These are phyloP conservation scores for Ectropis grisescens DNA, from an alignment of 1,140 invertebrate species.

Conservation along the genomic window DNA sequence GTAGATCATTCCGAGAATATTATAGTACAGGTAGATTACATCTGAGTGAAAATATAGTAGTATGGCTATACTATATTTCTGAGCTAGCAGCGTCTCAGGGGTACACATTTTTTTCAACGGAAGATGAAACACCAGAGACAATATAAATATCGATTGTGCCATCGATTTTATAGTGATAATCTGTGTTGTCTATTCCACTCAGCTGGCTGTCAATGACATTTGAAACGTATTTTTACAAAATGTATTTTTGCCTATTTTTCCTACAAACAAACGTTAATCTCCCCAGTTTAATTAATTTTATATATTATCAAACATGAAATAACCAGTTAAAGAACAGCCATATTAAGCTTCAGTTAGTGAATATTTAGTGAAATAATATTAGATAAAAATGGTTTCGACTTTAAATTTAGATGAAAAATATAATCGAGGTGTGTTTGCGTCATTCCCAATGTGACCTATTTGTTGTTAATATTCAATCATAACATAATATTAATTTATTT, in stretches of 20 bases:
- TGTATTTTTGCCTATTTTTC: conserved; percentile 23
- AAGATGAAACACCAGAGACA: background rate
- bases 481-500: conserved; percentile 18
- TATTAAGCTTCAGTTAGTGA: too few species aligned
- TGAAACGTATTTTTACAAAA: conserved; percentile 51
- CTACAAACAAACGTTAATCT: too few species aligned
- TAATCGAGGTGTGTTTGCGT: conserved; percentile 41
- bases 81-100: too few species aligned
- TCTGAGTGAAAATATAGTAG: too few species aligned
- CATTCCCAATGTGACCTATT: conserved; percentile 21
- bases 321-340: too few species aligned
- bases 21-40: too few species aligned
- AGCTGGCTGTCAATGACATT: conserved; percentile 66
- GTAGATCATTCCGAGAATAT: too few species aligned
- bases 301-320: conserved; percentile 1
- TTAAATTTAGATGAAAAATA: conserved; percentile 54
- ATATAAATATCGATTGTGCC: conserved; percentile 28
- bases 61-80: too few species aligned
- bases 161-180: conserved; percentile 51
- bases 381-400: conserved; percentile 48
- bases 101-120: too few species aligned
- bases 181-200: conserved; percentile 49
- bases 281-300: conserved; percentile 13
- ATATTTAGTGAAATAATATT: conserved; percentile 1
- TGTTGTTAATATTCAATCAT: conserved; percentile 6